phyloP scores from a whole-genome alignment of 2,113 vertebrate genomes.

The Pandion haliaetus region DNA sequence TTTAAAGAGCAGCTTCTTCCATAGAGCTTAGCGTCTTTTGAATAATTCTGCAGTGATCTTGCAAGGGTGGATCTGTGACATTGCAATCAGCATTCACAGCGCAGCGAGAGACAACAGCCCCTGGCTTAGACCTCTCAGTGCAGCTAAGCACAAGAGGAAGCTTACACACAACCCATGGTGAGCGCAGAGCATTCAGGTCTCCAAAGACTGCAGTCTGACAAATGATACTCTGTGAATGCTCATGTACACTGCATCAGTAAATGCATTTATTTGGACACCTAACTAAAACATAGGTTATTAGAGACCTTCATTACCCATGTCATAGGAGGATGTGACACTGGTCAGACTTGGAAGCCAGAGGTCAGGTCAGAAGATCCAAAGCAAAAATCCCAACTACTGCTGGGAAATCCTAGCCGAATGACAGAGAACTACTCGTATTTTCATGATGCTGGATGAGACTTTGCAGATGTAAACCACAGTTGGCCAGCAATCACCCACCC shows the following conservation, averaged over 20 bases:
- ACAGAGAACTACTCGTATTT: background rate
- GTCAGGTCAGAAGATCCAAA: background rate
- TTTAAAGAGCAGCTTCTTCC: background rate
- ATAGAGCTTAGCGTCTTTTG: background rate
- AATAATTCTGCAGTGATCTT: background rate
- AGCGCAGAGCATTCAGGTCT: background rate
- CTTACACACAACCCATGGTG: rapidly evolving
- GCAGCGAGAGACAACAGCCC: background rate
- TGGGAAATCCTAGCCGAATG: background rate
- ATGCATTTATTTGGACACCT: background rate
- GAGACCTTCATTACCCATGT: background rate
- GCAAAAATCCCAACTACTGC: background rate
- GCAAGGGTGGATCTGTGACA: background rate
- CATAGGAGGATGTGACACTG: background rate
- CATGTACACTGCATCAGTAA: background rate
- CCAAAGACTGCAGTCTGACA: background rate
- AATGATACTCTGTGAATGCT: background rate
- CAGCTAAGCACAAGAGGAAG: background rate
- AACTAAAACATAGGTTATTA: background rate
- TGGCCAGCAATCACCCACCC: background rate
- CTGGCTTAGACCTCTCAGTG: background rate
- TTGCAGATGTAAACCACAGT: background rate
- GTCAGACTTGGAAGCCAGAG: background rate
- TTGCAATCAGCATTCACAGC: rapidly evolving
- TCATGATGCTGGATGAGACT: background rate